Evolutionary conservation across 1,140 invertebrate genomes (phyloP).

Genomic region (Halesus radiatus): DNA sequence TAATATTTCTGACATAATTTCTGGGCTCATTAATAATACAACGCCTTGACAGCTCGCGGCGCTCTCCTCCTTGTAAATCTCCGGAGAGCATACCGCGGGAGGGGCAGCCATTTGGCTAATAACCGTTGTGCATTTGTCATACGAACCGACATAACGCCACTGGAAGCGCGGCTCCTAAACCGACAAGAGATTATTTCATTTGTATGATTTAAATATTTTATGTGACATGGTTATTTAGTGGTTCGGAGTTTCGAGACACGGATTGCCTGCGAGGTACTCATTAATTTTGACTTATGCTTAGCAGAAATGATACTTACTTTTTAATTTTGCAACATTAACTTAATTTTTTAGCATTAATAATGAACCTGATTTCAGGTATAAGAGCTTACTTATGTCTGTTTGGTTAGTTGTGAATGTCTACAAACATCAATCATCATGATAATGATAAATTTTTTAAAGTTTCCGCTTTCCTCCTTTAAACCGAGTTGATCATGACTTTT

Average conservation of each 20-base stretch:
- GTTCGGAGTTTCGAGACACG: neutral
- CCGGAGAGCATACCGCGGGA: slow-evolving; percentile 42
- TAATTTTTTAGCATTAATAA: too few species aligned
- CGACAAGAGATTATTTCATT: slow-evolving; percentile 32
- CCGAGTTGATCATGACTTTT: too few species aligned
- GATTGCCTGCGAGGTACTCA: neutral
- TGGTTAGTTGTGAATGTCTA: too few species aligned
- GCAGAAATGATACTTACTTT: too few species aligned
- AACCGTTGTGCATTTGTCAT: slow-evolving; percentile 52
- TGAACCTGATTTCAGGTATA: too few species aligned
- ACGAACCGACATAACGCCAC: slow-evolving; percentile 4
- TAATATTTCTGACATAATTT: slow-evolving; percentile 28
- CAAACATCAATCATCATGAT: too few species aligned
- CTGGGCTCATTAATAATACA: slow-evolving; percentile 46
- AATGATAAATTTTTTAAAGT: too few species aligned
- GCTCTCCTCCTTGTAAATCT: slow-evolving; percentile 47
- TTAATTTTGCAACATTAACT: too few species aligned
- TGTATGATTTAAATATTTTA: slow-evolving; percentile 42
- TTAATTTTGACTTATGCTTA: slow-evolving; percentile 8
- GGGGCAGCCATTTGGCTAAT: slow-evolving; percentile 53
- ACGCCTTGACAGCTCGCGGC: slow-evolving; percentile 16
- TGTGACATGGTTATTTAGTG: slow-evolving; percentile 31
- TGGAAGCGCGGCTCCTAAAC: neutral
- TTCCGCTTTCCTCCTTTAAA: too few species aligned
- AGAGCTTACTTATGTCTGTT: too few species aligned